Conservation (phyloP, 2,797 vertebrate genomes). For the Scolopax rusticola region DNA sequence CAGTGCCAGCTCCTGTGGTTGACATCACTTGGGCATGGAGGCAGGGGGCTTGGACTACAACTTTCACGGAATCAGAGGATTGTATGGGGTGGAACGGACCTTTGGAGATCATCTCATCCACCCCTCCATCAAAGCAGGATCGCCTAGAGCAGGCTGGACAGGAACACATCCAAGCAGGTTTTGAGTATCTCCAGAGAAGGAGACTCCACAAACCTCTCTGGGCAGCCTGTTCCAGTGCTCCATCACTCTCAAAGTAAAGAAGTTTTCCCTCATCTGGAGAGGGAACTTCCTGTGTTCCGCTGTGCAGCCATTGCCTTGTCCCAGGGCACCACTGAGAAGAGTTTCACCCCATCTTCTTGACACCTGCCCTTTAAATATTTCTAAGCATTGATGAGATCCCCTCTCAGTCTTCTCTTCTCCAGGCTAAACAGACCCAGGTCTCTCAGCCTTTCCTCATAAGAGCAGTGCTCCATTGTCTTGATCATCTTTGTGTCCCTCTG, state of each 20-base stretch:
- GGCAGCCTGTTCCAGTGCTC: background rate
- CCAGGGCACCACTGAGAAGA: background rate
- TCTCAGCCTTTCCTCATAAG: background rate
- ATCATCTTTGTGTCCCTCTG: background rate
- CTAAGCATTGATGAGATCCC: background rate
- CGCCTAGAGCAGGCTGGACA: background rate
- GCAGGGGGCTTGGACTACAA: accelerated
- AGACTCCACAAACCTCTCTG: background rate
- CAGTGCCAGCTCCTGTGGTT: no score
- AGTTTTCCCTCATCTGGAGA: background rate
- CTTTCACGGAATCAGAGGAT: background rate
- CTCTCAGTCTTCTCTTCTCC: background rate
- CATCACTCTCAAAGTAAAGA: background rate
- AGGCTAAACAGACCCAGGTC: background rate
- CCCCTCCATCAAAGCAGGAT: background rate
- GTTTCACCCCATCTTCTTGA: background rate
- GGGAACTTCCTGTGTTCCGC: background rate
- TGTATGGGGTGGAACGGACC: no score
- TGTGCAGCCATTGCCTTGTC: background rate
- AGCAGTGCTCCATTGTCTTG: background rate
- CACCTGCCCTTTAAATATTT: background rate
- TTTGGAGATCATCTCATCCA: background rate
- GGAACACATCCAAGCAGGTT: background rate
- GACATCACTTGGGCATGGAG: background rate
- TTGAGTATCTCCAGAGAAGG: background rate